Evolutionary conservation across 2,888 invertebrate genomes (phyloP).

Genomic region (Xylota sylvarum): DNA sequence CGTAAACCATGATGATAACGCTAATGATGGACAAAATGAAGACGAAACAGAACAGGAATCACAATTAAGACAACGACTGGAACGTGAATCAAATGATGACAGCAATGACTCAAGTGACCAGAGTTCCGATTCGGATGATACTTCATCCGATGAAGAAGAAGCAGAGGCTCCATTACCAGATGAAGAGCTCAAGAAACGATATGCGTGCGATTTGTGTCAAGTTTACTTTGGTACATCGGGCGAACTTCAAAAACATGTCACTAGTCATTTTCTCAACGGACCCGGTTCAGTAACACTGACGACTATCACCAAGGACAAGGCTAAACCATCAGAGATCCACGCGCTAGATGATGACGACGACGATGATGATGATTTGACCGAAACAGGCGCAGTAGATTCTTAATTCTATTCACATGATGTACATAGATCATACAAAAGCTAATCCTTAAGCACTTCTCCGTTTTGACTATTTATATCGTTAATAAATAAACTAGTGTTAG

Average conservation of each 20-base stretch:
- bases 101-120: conserved; percentile 70
- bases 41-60: conserved; percentile 78
- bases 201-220: conserved; percentile 84
- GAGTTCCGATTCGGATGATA: conserved; percentile 65
- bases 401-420: conserved; percentile 60
- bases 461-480: conserved; percentile 71
- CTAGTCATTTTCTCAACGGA: conserved; percentile 84
- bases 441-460: conserved; percentile 55
- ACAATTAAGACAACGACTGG: conserved; percentile 78
- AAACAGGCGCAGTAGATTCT: conserved; percentile 52
- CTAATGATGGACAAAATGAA: conserved; percentile 72
- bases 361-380: conserved; percentile 52
- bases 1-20: conserved; percentile 63
- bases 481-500: conserved; percentile 54
- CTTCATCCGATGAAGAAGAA: conserved; percentile 78
- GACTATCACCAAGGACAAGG: conserved; percentile 78
- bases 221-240: conserved; percentile 83
- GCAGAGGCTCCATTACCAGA: conserved; percentile 48
- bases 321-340: conserved; percentile 69
- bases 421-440: conserved; percentile 60
- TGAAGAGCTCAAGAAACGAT: conserved; percentile 79
- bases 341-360: conserved; percentile 27
- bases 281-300: conserved; percentile 82
- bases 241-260: conserved; percentile 84
- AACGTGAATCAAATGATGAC: conserved; percentile 73